Percentiles rank a stretch among this genome's conserved stretches.
These are phyloP conservation scores for Okamejei kenojei DNA, from an alignment of 2,797 vertebrate species.

Conservation along the genomic window DNA sequence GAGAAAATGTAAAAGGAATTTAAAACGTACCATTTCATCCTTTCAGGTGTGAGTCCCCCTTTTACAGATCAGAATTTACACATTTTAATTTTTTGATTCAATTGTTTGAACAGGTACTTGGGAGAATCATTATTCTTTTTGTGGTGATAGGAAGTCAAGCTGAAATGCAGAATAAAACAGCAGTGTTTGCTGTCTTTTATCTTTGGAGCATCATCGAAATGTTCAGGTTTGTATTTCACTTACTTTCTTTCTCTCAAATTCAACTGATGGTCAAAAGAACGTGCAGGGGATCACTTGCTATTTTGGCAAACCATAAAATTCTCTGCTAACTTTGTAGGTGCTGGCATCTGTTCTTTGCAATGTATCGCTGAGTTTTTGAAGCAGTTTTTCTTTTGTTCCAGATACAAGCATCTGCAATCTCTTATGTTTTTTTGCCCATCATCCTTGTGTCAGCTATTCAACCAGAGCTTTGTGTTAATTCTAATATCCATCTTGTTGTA, in stretches of 20 bases:
- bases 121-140: conserved; percentile 89
- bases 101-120: conserved; percentile 64
- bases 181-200: conserved; percentile 92
- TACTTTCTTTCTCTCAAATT: background rate
- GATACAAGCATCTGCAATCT: too few species aligned
- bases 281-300: background rate
- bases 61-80: background rate
- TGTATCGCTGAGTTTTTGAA: too few species aligned
- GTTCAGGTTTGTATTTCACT: conserved; percentile 66
- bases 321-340: too few species aligned
- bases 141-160: conserved; percentile 80
- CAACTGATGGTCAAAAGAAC: background rate
- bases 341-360: too few species aligned
- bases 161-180: conserved; percentile 84
- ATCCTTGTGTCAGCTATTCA: too few species aligned
- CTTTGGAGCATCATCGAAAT: conserved; percentile 81
- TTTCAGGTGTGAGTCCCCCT: background rate
- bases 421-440: too few species aligned
- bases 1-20: background rate
- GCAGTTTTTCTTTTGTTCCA: too few species aligned
- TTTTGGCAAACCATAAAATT: too few species aligned
- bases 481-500: too few species aligned
- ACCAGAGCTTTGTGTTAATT: too few species aligned
- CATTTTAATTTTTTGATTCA: background rate
- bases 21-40: background rate